phyloP scores from a whole-genome alignment of 2,113 vertebrate genomes.

The Xiphorhynchus elegans region DNA sequence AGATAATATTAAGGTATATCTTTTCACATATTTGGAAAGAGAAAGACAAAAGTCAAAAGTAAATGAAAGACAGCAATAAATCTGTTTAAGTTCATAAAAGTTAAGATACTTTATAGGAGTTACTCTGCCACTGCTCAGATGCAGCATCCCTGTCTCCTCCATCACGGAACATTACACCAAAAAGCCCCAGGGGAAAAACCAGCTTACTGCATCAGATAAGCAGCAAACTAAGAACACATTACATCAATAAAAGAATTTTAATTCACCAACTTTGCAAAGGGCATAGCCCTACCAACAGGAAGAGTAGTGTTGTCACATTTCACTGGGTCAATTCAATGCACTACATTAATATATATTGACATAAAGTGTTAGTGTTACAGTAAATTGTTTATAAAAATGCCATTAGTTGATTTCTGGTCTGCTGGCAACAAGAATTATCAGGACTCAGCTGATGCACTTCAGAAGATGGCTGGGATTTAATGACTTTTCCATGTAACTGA shows the following conservation, averaged over 20 bases:
- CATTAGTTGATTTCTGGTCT: neutral
- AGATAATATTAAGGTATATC: neutral
- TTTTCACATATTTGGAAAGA: neutral
- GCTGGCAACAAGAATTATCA: neutral
- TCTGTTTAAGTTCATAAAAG: neutral
- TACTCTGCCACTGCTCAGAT: neutral
- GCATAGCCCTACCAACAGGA: neutral
- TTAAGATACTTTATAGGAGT: neutral
- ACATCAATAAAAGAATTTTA: neutral
- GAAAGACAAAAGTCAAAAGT: neutral
- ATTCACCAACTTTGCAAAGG: neutral
- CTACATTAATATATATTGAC: neutral
- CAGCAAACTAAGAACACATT: neutral
- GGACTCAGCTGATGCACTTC: neutral
- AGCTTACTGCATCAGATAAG: neutral
- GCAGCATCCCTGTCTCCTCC: neutral
- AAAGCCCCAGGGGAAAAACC: neutral
- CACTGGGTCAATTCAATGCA: neutral
- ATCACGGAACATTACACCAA: neutral
- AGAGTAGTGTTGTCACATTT: neutral
- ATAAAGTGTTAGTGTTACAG: neutral
- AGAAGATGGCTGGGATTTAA: neutral
- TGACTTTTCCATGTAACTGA: neutral
- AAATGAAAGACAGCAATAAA: neutral
- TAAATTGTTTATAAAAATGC: neutral